phyloP scores from a whole-genome alignment of 2,888 invertebrate species.

The Lasioglossum morio region DNA sequence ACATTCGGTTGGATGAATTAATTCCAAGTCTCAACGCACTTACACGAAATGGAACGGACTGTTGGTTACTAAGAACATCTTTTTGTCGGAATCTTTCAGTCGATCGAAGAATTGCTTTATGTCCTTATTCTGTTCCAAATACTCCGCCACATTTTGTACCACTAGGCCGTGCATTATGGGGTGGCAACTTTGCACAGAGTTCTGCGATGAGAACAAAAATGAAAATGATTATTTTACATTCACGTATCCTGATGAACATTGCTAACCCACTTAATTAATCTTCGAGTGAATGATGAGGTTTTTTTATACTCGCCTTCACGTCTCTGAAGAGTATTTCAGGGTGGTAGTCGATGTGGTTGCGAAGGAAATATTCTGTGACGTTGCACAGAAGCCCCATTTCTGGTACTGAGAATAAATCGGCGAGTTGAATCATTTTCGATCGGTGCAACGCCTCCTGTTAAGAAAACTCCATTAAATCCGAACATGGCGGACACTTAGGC shows the following conservation, averaged over 20 bases:
- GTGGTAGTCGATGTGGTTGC: slow-evolving; percentile 95
- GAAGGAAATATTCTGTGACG: slow-evolving; percentile 96
- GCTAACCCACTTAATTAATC: neutral
- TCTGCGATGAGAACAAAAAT: slow-evolving; percentile 18
- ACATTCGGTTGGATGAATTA: no score
- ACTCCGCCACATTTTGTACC: slow-evolving; percentile 92
- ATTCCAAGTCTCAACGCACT: slow-evolving; percentile 81
- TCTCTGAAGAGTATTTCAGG: slow-evolving; percentile 98
- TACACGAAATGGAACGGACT: slow-evolving; percentile 98
- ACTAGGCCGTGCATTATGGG: slow-evolving; percentile 96
- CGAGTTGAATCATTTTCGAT: slow-evolving; percentile 94
- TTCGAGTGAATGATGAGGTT: no score
- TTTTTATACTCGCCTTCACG: slow-evolving; percentile 89
- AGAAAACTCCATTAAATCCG: slow-evolving; percentile 16
- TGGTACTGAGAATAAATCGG: slow-evolving; percentile 98
- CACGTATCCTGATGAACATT: neutral
- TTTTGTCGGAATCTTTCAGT: slow-evolving; percentile 91
- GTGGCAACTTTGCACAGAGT: slow-evolving; percentile 90
- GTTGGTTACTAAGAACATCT: slow-evolving; percentile 97
- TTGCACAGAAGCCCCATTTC: slow-evolving; percentile 97
- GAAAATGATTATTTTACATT: neutral
- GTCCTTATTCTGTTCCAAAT: slow-evolving; percentile 91
- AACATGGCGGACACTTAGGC: neutral
- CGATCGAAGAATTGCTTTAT: slow-evolving; percentile 91
- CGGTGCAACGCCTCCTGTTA: slow-evolving; percentile 79